Conservation (phyloP, 2,888 invertebrate genomes). For the Watsonalla binaria region DNA sequence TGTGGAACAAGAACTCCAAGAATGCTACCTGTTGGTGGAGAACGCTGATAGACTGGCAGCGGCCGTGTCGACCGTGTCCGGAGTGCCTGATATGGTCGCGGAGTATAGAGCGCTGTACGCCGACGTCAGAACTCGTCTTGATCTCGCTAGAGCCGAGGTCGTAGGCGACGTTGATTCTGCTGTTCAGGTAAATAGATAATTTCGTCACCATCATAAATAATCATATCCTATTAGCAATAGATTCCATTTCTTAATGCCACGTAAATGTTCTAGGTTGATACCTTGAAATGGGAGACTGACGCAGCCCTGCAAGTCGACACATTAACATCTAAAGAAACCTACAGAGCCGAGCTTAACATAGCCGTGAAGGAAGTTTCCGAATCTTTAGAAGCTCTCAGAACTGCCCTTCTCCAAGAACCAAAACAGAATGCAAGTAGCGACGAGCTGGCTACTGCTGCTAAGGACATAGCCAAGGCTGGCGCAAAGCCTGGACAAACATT, state of each 20-base stretch:
- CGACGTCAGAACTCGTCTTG: slow-evolving; percentile 54
- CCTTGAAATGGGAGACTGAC: slow-evolving; percentile 86
- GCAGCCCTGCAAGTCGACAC: slow-evolving; percentile 91
- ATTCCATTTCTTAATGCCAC: background rate
- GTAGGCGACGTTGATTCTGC: slow-evolving; percentile 61
- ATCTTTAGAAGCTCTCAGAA: slow-evolving; percentile 82
- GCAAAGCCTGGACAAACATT: slow-evolving; percentile 88
- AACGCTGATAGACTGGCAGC: slow-evolving; percentile 57
- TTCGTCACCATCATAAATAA: background rate
- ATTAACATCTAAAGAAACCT: slow-evolving; percentile 90
- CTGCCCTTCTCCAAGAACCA: slow-evolving; percentile 58
- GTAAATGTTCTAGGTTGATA: slow-evolving; percentile 81
- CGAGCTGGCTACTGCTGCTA: slow-evolving; percentile 81
- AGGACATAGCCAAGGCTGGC: slow-evolving; percentile 86
- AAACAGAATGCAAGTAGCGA: slow-evolving; percentile 75
- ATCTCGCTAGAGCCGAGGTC: slow-evolving; percentile 55
- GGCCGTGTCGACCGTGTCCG: slow-evolving; percentile 35
- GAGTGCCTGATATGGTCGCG: slow-evolving; percentile 54
- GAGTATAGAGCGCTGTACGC: slow-evolving; percentile 61
- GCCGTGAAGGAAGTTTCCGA: slow-evolving; percentile 85
- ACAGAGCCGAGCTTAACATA: slow-evolving; percentile 84
- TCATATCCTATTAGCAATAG: background rate
- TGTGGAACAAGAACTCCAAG: slow-evolving; percentile 55
- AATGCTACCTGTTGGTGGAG: slow-evolving; percentile 54
- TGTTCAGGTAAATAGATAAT: slow-evolving; percentile 48